Base-by-base conservation (phyloP, 2,113 vertebrate species). In the Lethenteron reissneri region DNA sequence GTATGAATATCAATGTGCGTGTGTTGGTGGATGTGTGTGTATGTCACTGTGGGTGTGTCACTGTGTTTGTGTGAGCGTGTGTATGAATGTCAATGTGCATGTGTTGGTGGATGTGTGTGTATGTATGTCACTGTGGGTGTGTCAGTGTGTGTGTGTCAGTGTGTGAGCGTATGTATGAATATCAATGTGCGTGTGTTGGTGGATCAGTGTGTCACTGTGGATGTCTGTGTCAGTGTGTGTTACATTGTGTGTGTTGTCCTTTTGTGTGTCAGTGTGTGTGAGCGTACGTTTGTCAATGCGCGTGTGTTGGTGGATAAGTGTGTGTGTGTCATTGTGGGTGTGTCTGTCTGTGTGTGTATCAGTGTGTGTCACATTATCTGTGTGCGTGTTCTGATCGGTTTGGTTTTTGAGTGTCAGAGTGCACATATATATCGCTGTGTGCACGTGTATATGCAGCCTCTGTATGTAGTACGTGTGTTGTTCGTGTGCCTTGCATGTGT, bases 221-320 rank as follows among this genome's bases (percentile, higher is more conserved):
- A n/a, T 71, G 19, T 71, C 71, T 71, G 25, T 71, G 19, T 71
- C 71, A 56, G 25, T 71, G 13, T 56, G 10, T 41, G 19, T 71
- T n/a, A 56, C 21, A 56, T 57, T 71, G 12, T 71, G 19, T 57
- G 21, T 71, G 19, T 3, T 71, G 3, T 71, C 71, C 7, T 57
- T 71, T 6, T 71, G 10, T 71, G 2, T 71, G 19, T 41, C 15
- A 56, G 10, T 71, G 71, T 71, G 10, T 71, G 12, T 71, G 13
- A 56, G 10, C 57, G 10, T 71, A 12, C 6, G 10, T 56, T 3
- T 71, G 71, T 71, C 2, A 56, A 10, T 71, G 13, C 57, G 10
- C 57, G 19, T 71, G 19, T 41, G 25, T 71, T 57, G 41, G 15
- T 71, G 25, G 41, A n/a, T 71, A n/a, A 56, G 21, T 71, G 10